Base-by-base conservation (phyloP, 1,140 invertebrate species). In the Dendrolimus kikuchii region DNA sequence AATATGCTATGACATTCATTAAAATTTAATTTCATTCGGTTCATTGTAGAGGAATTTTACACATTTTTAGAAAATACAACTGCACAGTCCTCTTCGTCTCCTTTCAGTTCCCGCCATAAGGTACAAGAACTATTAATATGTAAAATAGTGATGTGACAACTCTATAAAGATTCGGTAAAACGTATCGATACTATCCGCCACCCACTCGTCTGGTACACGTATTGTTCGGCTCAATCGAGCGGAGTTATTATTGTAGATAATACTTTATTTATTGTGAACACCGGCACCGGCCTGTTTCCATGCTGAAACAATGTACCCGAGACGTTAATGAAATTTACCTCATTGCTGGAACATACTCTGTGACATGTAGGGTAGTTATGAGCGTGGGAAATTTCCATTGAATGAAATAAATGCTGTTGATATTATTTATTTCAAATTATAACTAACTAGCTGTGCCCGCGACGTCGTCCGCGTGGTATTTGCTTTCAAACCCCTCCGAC, bases 231-330 rank as follows among this genome's bases (percentile, higher is more conserved):
- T 75, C 75, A 74, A 81, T 79, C 64, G 64, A 72, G 63, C 62
- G 62, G 57, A 83, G 73, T 81, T 83, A 83, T 80, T 81, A 81
- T 81, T 84, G 64, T 68, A 76, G 81, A 84, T 84, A 84, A 77
- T 77, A 68, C 68, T 71, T 77, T 80, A 77, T 79, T 83, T 84
- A 78, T 77, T 66, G 70, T 65, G 60, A 67, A 74, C 59, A 56
- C 48, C 46, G 9, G 37, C 50, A 51, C 37, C 38, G 50, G 50
- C 42, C 50, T 8, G 41, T 51, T 51, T 45, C 50, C 36, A 37
- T 23, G 23, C 10, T 40, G 38, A 38, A 44, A 51, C 50, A 51
- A 51, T 51, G 50, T 36, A 9, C 6, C 39, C 40, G 40, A 43
- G 50, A 51, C 45, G 50, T 51, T 51, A 51, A 51, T 51, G 50